Conservation (phyloP, 2,113 vertebrate genomes). For the Platichthys flesus region DNA sequence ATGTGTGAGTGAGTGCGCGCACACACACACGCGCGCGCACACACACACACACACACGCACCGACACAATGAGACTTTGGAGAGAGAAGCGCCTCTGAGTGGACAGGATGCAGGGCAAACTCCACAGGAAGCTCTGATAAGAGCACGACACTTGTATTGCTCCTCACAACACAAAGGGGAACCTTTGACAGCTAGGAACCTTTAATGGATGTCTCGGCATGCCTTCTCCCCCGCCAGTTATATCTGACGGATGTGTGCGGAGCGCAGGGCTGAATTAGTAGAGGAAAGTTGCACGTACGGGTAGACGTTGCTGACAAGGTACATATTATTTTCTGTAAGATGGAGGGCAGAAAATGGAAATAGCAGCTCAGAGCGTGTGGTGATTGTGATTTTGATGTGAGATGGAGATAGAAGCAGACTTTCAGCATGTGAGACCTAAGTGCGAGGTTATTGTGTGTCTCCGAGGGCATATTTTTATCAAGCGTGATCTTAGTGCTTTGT, state of each 20-base stretch:
- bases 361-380: slow-evolving; percentile 55
- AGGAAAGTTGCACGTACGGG: slow-evolving; percentile 68
- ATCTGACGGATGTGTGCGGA: slow-evolving; percentile 74
- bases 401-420: slow-evolving; percentile 61
- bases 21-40: background rate
- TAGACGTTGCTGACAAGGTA: slow-evolving; percentile 74
- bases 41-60: slow-evolving; percentile 1
- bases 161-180: slow-evolving; percentile 81
- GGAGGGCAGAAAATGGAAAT: slow-evolving; percentile 74
- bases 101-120: slow-evolving; percentile 79
- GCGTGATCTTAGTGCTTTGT: slow-evolving; percentile 65
- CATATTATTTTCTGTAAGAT: slow-evolving; percentile 76
- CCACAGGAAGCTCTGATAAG: slow-evolving; percentile 82
- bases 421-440: slow-evolving; percentile 48
- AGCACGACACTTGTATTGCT: slow-evolving; percentile 79
- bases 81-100: slow-evolving; percentile 76
- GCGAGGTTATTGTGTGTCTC: slow-evolving; percentile 53
- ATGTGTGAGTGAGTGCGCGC: too few relatives aligned
- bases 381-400: slow-evolving; percentile 71
- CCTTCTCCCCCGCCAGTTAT: slow-evolving; percentile 70
- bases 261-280: slow-evolving; percentile 69
- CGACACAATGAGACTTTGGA: slow-evolving; percentile 70
- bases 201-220: slow-evolving; percentile 82
- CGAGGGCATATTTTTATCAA: slow-evolving; percentile 66
- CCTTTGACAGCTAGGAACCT: slow-evolving; percentile 82